Evolutionary conservation across 2,113 vertebrate genomes (phyloP).

Genomic region (Otocyon megalotis): DNA sequence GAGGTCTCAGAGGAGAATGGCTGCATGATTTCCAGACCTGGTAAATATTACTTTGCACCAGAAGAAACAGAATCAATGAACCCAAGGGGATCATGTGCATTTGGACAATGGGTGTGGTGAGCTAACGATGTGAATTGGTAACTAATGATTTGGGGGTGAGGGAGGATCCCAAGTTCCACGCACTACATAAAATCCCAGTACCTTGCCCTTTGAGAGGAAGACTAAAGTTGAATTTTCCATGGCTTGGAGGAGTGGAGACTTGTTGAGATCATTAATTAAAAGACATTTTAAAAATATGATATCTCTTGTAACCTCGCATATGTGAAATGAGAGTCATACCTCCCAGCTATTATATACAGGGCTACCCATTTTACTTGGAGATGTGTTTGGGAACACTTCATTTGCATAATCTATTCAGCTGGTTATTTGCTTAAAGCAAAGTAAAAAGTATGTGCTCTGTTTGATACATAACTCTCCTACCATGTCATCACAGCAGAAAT

Average conservation of each 20-base stretch:
- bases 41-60: not conserved
- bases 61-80: not conserved
- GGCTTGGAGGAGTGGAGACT: not conserved
- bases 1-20: not conserved
- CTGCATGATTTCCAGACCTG: not conserved
- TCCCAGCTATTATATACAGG: not conserved
- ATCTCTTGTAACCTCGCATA: not conserved
- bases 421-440: conserved; percentile 20
- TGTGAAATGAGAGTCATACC: not conserved
- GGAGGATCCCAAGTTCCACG: not conserved
- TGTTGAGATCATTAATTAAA: not conserved
- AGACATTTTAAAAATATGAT: not conserved
- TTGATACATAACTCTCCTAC: not conserved
- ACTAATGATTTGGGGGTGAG: not conserved
- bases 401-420: not conserved
- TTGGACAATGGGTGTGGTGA: not conserved
- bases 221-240: not conserved
- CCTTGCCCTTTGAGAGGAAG: not conserved
- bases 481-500: not conserved
- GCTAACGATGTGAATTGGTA: not conserved
- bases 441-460: not conserved
- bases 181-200: not conserved
- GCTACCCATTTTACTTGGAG: not conserved
- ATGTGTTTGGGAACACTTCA: not conserved
- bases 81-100: not conserved